phyloP scores from a whole-genome alignment of 2,888 invertebrate species.

The Alsophila aescularia region DNA sequence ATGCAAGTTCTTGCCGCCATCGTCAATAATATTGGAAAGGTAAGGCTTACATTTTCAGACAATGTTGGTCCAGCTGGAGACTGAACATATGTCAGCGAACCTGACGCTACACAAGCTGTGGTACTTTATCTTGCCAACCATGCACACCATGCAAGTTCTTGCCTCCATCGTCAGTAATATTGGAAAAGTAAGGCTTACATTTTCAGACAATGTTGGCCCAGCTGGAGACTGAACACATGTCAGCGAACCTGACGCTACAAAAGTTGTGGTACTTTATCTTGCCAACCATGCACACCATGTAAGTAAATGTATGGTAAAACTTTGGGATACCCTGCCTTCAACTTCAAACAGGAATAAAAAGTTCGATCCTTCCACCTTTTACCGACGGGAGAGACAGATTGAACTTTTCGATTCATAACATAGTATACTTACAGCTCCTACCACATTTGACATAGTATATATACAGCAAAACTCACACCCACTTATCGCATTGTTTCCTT shows the following conservation, averaged over 20 bases:
- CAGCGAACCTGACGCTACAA: constrained; percentile 91
- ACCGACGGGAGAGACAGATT: no score
- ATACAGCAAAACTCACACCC: no score
- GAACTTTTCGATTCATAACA: no score
- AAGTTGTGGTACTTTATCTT: constrained; percentile 96
- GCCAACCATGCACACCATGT: constrained; percentile 93
- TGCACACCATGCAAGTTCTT: constrained; percentile 93
- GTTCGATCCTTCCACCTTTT: no score
- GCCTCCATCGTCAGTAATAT: constrained; percentile 91
- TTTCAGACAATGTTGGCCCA: constrained; percentile 91
- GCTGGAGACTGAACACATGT: constrained; percentile 90
- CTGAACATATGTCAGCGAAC: constrained; percentile 88
- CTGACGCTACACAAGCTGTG: constrained; percentile 94
- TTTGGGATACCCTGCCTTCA: no score
- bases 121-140: constrained; percentile 94
- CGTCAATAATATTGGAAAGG: constrained; percentile 87
- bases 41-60: constrained; percentile 82
- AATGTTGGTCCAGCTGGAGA: constrained; percentile 93
- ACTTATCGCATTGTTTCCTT: no score
- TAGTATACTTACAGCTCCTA: no score
- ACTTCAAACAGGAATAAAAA: no score
- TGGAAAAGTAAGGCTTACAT: constrained; percentile 54
- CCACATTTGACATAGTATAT: no score
- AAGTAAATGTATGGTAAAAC: no score
- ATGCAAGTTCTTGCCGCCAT: constrained; percentile 93